Evolutionary conservation across 2,113 vertebrate genomes (phyloP), one percentile per base, ranked within the genome.

Genomic region (Chaetodon auriga): DNA sequence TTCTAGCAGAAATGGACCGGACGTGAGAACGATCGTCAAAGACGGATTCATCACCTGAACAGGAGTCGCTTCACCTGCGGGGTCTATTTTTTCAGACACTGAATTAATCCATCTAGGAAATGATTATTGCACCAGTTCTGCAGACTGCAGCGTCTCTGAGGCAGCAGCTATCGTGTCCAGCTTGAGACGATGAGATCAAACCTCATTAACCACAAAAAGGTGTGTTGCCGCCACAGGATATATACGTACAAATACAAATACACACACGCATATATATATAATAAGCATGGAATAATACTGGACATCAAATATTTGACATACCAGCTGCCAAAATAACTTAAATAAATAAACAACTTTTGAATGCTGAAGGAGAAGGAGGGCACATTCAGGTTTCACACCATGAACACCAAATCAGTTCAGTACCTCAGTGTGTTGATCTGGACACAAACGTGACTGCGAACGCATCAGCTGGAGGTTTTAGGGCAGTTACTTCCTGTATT

Each of bases 41-140:
- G 30, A 30, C 30, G 30, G 48, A 68, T 38, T 72, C 43, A 53
- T 78, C 55, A 68, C 69, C 62, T 68, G 75, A 35, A 15, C 23
- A 4, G 10, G 65, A 48, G 3, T 15, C 25, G 21, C 19, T 48
- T 75, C 60, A 69, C 55, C 76, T 49, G 48, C 64, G 19, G 64
- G 70, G 2, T 58, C 35, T 35, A 75, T 43, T 75, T 25, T 18
- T 35, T 43, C 21, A 45, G 49, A n/a, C 36, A 30, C n/a, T 48
- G 36, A 76, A 70, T 79, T 16, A 69, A 69, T 55, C 70, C 64
- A 41, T 48, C 2, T 2, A 48, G 30, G 14, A 58, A 69, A 14
- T 13, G 35, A 43, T 23, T 13, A 36, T 54, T 18, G 8, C 63
- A 1, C 45, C 1, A 35, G 7, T 30, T 51, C 62, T 36, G 58